phyloP scores from a whole-genome alignment of 2,797 vertebrate species.

The Smutsia gigantea region DNA sequence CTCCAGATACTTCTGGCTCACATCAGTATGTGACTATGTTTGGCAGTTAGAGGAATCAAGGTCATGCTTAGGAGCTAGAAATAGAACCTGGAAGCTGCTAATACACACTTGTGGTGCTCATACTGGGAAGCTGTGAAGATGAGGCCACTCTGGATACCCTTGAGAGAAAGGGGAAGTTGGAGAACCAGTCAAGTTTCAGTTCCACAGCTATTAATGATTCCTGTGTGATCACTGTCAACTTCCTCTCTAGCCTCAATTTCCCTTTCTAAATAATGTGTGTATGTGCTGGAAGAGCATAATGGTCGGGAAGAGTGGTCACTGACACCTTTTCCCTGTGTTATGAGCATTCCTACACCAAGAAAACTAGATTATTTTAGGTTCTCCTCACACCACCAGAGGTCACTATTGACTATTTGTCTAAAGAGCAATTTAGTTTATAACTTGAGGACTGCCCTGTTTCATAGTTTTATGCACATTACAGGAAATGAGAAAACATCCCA shows the following conservation, averaged over 20 bases:
- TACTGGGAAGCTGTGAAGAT: background rate
- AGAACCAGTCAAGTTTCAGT: background rate
- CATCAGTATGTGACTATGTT: background rate
- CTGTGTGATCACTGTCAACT: background rate
- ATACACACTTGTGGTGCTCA: background rate
- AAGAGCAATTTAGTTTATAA: background rate
- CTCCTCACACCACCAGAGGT: constrained; percentile 43
- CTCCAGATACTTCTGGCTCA: background rate
- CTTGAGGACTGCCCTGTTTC: background rate
- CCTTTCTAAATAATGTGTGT: background rate
- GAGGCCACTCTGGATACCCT: background rate
- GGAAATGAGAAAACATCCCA: background rate
- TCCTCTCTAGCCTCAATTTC: background rate
- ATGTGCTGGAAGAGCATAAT: background rate
- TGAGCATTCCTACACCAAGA: background rate
- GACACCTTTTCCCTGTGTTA: background rate
- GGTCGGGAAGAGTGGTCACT: background rate
- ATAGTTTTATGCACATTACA: background rate
- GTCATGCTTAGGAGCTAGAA: background rate
- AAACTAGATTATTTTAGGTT: background rate
- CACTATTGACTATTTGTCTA: background rate
- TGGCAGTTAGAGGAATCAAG: background rate
- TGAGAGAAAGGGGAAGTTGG: background rate
- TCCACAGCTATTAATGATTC: background rate
- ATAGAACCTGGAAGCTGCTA: background rate